Base-by-base conservation (phyloP, 2,888 invertebrate genomes). In the Latrodectus elegans region DNA sequence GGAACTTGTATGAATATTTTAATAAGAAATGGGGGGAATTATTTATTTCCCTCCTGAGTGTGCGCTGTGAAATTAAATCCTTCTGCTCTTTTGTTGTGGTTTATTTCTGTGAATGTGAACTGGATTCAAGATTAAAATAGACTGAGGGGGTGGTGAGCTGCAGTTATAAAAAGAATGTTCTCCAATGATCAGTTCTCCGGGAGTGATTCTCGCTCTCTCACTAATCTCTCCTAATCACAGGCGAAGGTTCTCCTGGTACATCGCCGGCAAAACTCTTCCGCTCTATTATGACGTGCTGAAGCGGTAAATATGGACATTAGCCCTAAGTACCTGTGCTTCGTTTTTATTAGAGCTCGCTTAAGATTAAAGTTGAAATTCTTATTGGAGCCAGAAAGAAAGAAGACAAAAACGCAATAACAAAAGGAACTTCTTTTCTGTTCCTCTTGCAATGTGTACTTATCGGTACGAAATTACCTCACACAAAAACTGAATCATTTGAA, bases 291-390 rank as follows among this genome's bases (percentile, higher is more conserved):
- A 88, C 84, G 84, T 84, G 76, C 88, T 88, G 88, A 88, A 88
- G 84, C 88, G 88, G 88, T 88, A 88, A 88, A 88, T 88, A 88
- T 88, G 88, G 77, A 88, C 88, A 88, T 88, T 88, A 88, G 80
- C 80, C 53, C 75, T 88, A 88, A 88, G 88, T 88, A 88, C 84
- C 79, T 80, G 84, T 73, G 77, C 83, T 88, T 84, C 84, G 88
- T 88, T 88, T 88, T 88, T 88, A 88, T 88, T 88, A 84, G 68
- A 75, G 84, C 76, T 80, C 84, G 84, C 79, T 88, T 88, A 82
- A 77, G 87, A 87, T 87, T 87, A 84, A 88, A 88, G 84, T 80
- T 84, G 88, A 82, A 88, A 88, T 76, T 88, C 79, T 71, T 88
- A 88, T 88, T 88, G 84, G 79, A 73, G 64, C 22, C 49, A 64